These are phyloP conservation scores for Clarias platycephalus DNA, from an alignment of 2,797 vertebrate species.

Conservation along the genomic window DNA sequence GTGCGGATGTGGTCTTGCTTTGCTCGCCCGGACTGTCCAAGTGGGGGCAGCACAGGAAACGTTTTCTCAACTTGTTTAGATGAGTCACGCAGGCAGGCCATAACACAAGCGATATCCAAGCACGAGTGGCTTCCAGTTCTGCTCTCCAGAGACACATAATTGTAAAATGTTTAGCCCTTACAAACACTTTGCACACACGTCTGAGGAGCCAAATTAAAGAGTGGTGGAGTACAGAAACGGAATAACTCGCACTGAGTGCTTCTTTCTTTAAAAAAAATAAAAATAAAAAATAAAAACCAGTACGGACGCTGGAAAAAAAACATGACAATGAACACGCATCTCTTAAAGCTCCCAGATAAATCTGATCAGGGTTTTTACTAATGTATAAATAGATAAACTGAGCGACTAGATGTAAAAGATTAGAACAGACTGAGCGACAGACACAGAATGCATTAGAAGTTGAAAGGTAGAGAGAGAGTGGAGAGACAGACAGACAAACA, in stretches of 20 bases:
- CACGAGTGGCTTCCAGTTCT: constrained; percentile 27
- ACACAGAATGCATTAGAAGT: neutral
- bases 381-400: neutral
- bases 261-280: neutral
- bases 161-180: constrained; percentile 25
- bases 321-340: neutral
- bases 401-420: neutral
- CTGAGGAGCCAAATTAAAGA: neutral
- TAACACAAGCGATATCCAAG: constrained; percentile 11
- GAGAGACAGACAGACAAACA: too few relatives aligned
- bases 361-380: neutral
- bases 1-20: neutral
- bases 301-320: neutral
- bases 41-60: constrained; percentile 49
- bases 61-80: neutral
- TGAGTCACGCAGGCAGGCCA: neutral
- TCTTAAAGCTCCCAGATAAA: neutral
- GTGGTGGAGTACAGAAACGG: neutral
- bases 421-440: neutral
- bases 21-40: constrained; percentile 24
- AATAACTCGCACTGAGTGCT: neutral
- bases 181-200: constrained; percentile 27
- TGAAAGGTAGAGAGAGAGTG: neutral
- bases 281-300: neutral
- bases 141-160: constrained; percentile 21